A percentile compares a stretch with the other conserved stretches of the same genome.
phyloP scores from a whole-genome alignment of 2,797 vertebrate genomes.

The Pteropus rufus region DNA sequence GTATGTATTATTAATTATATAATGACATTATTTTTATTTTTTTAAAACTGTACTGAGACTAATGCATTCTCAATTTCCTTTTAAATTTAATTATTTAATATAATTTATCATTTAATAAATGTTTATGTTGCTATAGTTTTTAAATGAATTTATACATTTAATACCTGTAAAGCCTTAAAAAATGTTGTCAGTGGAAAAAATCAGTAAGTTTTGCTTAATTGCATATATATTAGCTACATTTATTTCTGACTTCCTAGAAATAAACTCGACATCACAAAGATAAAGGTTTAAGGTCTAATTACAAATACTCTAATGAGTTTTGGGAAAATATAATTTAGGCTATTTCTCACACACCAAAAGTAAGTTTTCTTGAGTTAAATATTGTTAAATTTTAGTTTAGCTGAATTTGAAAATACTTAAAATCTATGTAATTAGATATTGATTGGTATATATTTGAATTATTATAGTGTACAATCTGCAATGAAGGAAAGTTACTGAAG shows the following conservation, averaged over 20 bases:
- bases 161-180: not conserved
- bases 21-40: not conserved
- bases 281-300: not conserved
- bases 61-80: not conserved
- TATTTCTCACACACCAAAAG: not conserved
- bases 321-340: not conserved
- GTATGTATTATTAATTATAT: not conserved
- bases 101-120: not conserved
- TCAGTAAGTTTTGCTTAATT: not conserved
- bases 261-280: not conserved
- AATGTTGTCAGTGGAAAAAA: not conserved
- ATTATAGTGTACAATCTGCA: not conserved
- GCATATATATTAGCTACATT: not conserved
- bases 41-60: not conserved
- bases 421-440: not conserved
- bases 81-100: not conserved
- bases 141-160: not conserved
- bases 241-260: not conserved
- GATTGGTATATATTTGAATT: not conserved
- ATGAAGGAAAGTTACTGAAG: not conserved
- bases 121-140: not conserved
- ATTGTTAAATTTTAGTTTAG: not conserved
- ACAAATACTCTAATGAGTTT: not conserved
- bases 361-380: not conserved
- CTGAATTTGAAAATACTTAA: not conserved